phyloP scores from a whole-genome alignment of 2,113 vertebrate genomes.

The Suncus etruscus region DNA sequence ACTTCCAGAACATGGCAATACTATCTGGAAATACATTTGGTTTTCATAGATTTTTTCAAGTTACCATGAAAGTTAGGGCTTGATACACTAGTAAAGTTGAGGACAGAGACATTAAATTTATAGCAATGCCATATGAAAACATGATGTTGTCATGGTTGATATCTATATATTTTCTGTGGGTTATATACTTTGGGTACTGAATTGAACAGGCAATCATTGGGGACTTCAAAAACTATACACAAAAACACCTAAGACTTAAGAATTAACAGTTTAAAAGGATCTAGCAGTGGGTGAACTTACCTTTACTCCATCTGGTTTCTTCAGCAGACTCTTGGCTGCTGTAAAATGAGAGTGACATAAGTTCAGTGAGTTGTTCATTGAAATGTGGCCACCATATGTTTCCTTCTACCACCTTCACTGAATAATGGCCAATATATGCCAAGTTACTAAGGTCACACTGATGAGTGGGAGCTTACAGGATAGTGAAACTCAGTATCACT shows the following conservation, averaged over 20 bases:
- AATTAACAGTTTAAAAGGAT: not conserved
- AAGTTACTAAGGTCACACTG: conserved; percentile 45
- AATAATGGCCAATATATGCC: conserved; percentile 41
- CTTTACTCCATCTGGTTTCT: conserved; percentile 97
- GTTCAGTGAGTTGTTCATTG: conserved; percentile 8
- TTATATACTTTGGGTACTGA: no score
- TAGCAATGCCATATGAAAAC: not conserved
- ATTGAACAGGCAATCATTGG: not conserved
- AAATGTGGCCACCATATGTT: not conserved
- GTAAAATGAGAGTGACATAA: conserved; percentile 82
- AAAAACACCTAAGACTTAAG: not conserved
- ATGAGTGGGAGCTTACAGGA: conserved; percentile 59
- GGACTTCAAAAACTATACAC: not conserved
- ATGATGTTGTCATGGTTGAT: conserved; percentile 20
- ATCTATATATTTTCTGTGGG: no score
- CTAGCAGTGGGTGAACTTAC: conserved; percentile 86
- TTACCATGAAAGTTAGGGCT: not conserved
- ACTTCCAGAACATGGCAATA: conserved; percentile 1
- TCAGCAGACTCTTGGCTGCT: conserved; percentile 97
- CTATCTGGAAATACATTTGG: conserved; percentile 10
- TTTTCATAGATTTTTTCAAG: not conserved
- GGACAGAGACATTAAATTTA: not conserved
- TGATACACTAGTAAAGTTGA: not conserved
- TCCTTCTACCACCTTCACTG: conserved; percentile 59
- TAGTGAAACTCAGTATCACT: conserved; percentile 36